Conservation (phyloP, 2,888 invertebrate species). For the Neoaliturus tenellus region DNA sequence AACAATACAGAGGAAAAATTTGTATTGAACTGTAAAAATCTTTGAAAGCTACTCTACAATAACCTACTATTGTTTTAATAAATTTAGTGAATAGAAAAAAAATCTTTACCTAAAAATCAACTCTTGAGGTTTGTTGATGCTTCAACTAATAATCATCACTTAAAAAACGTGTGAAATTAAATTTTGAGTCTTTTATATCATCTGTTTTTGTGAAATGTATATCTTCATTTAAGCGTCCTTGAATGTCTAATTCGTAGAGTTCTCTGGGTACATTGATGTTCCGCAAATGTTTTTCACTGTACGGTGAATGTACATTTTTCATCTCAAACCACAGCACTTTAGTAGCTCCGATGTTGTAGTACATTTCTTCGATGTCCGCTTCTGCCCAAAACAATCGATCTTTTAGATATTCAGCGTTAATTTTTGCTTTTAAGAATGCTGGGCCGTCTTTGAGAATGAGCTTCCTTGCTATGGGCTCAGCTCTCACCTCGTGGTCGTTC, state of each 20-base stretch:
- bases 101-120: too few species aligned
- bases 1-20: too few species aligned
- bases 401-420: constrained; percentile 11
- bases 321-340: constrained; percentile 43
- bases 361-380: constrained; percentile 14
- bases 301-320: constrained; percentile 31
- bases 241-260: constrained; percentile 21
- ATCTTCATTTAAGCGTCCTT: constrained; percentile 23
- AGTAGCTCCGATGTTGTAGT: constrained; percentile 11
- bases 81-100: too few species aligned
- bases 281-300: constrained; percentile 8
- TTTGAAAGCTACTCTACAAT: too few species aligned
- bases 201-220: constrained; percentile 24
- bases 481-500: constrained; percentile 20
- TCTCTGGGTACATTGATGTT: constrained; percentile 29
- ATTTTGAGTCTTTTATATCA: constrained; percentile 29
- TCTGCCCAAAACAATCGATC: constrained; percentile 24
- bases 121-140: too few species aligned
- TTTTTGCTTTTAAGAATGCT: constrained; percentile 18
- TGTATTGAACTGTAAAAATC: too few species aligned
- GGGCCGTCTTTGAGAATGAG: constrained; percentile 2
- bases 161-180: background rate
- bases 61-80: too few species aligned
- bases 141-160: background rate
- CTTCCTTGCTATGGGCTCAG: constrained; percentile 6